Evolutionary conservation across 2,113 vertebrate species (phyloP), one percentile per base, ranked within the genome.

Genomic region (Siniperca chuatsi): DNA sequence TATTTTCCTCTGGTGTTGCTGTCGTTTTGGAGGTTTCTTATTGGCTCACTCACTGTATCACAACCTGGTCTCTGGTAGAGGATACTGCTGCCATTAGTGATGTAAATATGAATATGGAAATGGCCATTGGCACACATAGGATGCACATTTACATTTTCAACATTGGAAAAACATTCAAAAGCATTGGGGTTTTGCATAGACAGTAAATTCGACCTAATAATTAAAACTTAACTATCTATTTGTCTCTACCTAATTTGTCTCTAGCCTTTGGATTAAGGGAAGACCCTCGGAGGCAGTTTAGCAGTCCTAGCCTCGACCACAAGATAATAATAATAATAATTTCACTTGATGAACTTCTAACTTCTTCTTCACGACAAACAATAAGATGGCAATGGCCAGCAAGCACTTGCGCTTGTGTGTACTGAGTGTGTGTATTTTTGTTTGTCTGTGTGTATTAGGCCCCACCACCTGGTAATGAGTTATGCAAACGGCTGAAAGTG

Each of bases 401-500:
- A 60, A 37, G 16, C 16, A 40, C 50, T 44, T 61, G 29, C 1
- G 1, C n/a, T 62, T 42, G 18, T 40, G 65, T 76, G 50, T 25
- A 9, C 1, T 40, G 16, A 9, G 18, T 40, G 60, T 67, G 50
- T 42, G 52, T 54, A 52, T 55, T 46, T 69, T 54, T 60, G 46
- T 79, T 52, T 62, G 29, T 81, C 33, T 79, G 64, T 72, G 15
- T 50, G 29, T 58, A 13, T 65, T 25, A 62, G 54, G 74, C 72
- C 52, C 48, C 52, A 48, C 29, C 42, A 42, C 29, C 60, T 73
- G 48, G 46, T 91, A 93, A 90, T 86, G 85, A 91, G 90, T 90
- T 90, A 92, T 89, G 91, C 86, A 91, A 94, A 93, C 68, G 58
- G 23, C 61, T 70, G 92, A 88, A 90, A 95, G 82, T 54, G 75